Base-by-base conservation (phyloP, 35 echinoderm and acorn worm species). In the Chiridota heheva region DNA sequence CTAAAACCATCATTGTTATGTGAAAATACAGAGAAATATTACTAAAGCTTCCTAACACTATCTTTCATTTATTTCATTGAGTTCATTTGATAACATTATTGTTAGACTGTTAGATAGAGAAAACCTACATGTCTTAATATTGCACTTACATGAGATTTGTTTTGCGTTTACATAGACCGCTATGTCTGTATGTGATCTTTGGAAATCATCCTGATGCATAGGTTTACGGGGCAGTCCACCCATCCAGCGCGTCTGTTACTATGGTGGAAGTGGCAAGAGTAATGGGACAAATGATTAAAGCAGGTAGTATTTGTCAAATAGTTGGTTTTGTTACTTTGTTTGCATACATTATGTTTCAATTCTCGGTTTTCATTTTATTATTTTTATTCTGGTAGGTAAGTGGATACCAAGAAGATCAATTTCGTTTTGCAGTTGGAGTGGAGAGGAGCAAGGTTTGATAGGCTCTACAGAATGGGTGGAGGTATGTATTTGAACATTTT, bases 401-500 rank as follows among this genome's bases (percentile, higher is more conserved):
- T 97, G 89, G 89, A 84, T 63, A 8, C 94, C 94, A 56, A 62
- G 94, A 45, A 61, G 94, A 36, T 91, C 94, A 7, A 91, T 97
- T 42, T 29, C 91, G 25, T 97, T 97, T 33, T 69, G 70, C 57
- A 91, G 84, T 38, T 97, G 94, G 94, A 89, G 69, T 26, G 94
- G 88, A 25, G 94, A 97, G 44, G 94, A 97, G 55, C 88, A 88
- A 60, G 86, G 89, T 4, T 67, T 97, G 57, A 85, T 91, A 64
- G 88, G 93, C 2, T 97, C 93, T 5, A 91, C 89, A 42, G 93
- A 97, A 80, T 97, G 88, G 88, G 84, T 96, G 10, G 93, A 96
- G 88, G 93, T 96, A 58, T 84, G 81, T 18, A 47, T 18, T 44
- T 41, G n/a, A n/a, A n/a, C n/a, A n/a, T n/a, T n/a, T n/a, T n/a